phyloP scores from a whole-genome alignment of 2,797 vertebrate genomes.

The Limosa lapponica region DNA sequence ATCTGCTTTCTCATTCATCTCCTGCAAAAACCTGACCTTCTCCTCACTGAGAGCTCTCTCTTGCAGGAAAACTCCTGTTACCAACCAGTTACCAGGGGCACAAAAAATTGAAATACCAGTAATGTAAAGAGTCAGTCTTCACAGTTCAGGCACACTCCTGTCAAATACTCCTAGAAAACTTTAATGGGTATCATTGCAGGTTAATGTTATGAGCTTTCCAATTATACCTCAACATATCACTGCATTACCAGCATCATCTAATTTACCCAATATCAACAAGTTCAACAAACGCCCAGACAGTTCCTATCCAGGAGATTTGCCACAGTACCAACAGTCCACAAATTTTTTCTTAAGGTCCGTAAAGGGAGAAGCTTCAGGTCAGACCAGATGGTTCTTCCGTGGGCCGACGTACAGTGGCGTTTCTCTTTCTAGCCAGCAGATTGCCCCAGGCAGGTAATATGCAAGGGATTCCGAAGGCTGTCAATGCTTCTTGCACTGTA shows the following conservation, averaged over 20 bases:
- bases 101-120: not conserved
- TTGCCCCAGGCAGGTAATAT: not conserved
- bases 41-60: not conserved
- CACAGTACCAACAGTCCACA: not conserved
- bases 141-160: not conserved
- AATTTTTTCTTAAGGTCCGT: not conserved
- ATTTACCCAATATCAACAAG: not conserved
- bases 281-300: not conserved
- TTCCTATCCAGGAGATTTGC: not conserved
- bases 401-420: fast-evolving
- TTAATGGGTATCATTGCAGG: not conserved
- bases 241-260: not conserved
- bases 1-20: not conserved
- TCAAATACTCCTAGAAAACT: not conserved
- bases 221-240: not conserved
- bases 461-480: not conserved
- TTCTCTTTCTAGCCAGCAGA: not conserved
- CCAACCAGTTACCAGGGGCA: not conserved
- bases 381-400: not conserved
- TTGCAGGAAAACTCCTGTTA: not conserved
- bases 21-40: not conserved
- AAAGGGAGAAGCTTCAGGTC: not conserved
- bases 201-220: not conserved
- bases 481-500: not conserved
- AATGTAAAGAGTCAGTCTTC: not conserved